Conservation (phyloP, 2,888 invertebrate genomes). For the Drosophila lutescens region DNA sequence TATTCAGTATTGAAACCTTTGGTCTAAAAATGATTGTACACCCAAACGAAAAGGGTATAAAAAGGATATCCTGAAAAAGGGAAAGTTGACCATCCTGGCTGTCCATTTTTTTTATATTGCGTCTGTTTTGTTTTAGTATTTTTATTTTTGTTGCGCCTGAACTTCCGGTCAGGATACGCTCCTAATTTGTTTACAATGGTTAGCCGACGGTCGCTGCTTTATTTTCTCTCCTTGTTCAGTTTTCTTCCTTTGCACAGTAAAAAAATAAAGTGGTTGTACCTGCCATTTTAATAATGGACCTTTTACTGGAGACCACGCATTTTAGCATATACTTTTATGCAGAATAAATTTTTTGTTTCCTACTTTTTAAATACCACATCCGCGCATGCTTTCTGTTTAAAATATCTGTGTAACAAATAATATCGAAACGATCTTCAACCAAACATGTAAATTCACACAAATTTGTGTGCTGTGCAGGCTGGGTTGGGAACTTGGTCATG, state of each 20-base stretch:
- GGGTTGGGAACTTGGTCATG: slow-evolving; percentile 7
- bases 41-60: slow-evolving; percentile 3
- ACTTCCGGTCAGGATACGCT: slow-evolving; percentile 78
- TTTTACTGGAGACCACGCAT: too few relatives aligned
- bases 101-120: slow-evolving; percentile 29
- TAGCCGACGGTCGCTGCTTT: slow-evolving; percentile 24
- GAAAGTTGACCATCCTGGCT: slow-evolving; percentile 56
- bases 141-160: slow-evolving; percentile 54
- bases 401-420: too few relatives aligned
- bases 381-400: too few relatives aligned
- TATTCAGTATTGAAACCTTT: not conserved
- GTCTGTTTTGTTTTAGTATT: slow-evolving; percentile 36
- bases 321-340: too few relatives aligned
- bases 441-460: not conserved
- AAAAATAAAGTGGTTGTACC: not conserved
- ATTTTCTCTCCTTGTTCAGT: slow-evolving; percentile 2
- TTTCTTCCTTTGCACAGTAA: not conserved
- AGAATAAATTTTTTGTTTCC: too few relatives aligned
- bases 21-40: not conserved
- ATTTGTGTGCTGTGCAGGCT: slow-evolving; percentile 1
- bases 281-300: too few relatives aligned
- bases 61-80: slow-evolving; percentile 44
- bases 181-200: slow-evolving; percentile 75
- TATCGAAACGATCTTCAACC: not conserved
- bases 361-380: too few relatives aligned